Evolutionary conservation across 2,888 invertebrate species (phyloP).

Genomic region (Hydrotaea diabolus): DNA sequence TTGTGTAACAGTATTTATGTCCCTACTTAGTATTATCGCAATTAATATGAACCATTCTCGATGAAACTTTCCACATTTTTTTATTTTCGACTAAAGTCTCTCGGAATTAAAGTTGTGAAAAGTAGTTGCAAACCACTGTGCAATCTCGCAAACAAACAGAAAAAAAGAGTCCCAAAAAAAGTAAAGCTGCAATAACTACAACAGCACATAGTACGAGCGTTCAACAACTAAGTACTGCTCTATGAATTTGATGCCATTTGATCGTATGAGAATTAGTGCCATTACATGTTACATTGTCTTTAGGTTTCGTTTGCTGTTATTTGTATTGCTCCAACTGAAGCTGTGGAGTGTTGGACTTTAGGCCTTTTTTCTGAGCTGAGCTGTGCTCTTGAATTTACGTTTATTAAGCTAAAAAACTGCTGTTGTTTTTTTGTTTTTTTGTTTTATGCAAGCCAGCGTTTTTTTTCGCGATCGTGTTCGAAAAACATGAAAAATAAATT

Average conservation of each 20-base stretch:
- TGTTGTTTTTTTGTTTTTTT: conserved; percentile 29
- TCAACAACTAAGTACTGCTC: background rate
- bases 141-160: too few species aligned
- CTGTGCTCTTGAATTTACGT: conserved; percentile 66
- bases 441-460: conserved; percentile 27
- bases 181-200: too few species aligned
- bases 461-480: conserved; percentile 64
- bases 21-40: too few species aligned
- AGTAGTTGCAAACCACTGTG: too few species aligned
- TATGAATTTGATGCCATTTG: conserved; percentile 64
- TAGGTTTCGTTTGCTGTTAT: conserved; percentile 22
- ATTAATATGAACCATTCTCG: too few species aligned
- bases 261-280: conserved; percentile 67
- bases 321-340: conserved; percentile 16
- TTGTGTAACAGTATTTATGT: too few species aligned
- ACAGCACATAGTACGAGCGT: background rate
- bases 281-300: conserved; percentile 67
- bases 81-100: too few species aligned
- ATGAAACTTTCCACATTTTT: too few species aligned
- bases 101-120: too few species aligned
- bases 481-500: conserved; percentile 69
- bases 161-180: background rate
- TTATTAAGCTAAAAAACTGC: conserved; percentile 56
- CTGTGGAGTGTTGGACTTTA: conserved; percentile 57
- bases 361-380: conserved; percentile 51